Evolutionary conservation across 1,140 invertebrate species (phyloP), one percentile per base, ranked within the genome.

Genomic region (Anastrepha obliqua): DNA sequence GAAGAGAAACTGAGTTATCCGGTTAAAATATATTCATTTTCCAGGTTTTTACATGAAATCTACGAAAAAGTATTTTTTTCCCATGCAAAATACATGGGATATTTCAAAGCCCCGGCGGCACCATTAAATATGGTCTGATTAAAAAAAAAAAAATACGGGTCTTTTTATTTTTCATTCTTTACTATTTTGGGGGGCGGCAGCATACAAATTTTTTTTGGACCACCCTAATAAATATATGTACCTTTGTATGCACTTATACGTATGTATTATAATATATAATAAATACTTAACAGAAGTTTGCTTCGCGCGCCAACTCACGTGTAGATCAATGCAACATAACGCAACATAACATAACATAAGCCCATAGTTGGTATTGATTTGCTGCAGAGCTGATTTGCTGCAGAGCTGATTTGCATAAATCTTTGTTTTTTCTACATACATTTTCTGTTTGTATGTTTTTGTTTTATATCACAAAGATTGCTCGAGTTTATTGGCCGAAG

Each of bases 301-400:
- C 8, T 47, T 74, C 17, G 67, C 67, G 5, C 13, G 67, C 67
- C 5, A n/a, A 47, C 67, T 74, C 67, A 74, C 67, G 67, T 74
- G 67, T 74, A 7, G 13, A 44, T 44, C 67, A n/a, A 8, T 44
- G 42, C 7, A n/a, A 74, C 42, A 2, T 42, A 42, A 8, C 4
- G 64, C 29, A 47, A 47, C 11, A 2, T 55, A 11, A 8, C 51
- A 6, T 55, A 3, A 55, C 11, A 1, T 55, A 55, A 8, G 51
- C 51, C 6, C 51, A 55, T 55, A 55, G 11, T 55, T 55, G 51
- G 51, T 55, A 55, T 11, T 55, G 11, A 8, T 55, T 55, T 55
- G 6, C 51, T 15, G 60, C 17, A 17, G 59, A 47, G 3, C 51
- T 55, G 67, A 74, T 74, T 42, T 42, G 42, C 42, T 0, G 67